Base-by-base conservation (phyloP, 2,888 invertebrate genomes). In the Leptopilina drosophilae region DNA sequence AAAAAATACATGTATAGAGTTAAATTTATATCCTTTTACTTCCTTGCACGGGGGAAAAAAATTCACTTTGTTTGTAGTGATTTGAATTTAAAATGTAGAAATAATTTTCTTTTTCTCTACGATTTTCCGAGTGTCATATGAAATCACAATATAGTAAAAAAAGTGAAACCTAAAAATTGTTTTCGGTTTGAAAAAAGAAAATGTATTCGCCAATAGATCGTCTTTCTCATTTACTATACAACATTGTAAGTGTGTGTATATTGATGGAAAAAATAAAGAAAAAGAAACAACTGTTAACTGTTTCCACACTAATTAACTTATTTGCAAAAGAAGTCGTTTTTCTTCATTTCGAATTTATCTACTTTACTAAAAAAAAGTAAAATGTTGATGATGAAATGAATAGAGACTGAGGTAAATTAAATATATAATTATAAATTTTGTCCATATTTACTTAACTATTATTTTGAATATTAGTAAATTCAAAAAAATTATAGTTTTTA, bases 381-480 rank as follows among this genome's bases (percentile, higher is more conserved):
- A 33, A 33, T 33, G 33, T 33, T 69, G 46, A 20, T 49, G 20
- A 26, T 59, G 8, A 69, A 69, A 69, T 49, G 8, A 69, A 69
- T 53, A 69, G 69, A 69, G 69, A 69, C 69, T 69, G 69, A 53
- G 26, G 69, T 26, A 69, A 49, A 26, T 69, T 67, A 59, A 59
- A 20, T 9, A 62, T 62, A 62, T 62, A 20, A 49, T 42, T 42
- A 42, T 42, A 49, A 49, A 49, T 11, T 49, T 49, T 42, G 42
- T 49, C 49, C 9, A 49, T 49, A 49, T 49, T 49, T 49, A 49
- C 9, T 49, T 49, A 49, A 49, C 2, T 49, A 49, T 49, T 49
- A 11, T 62, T 33, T 15, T 62, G 20, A 62, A 15, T 33, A 33
- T 62, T 62, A 15, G 15, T 42, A 15, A 62, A 20, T 20, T 59